A percentile compares a stretch with the other conserved stretches of the same genome.
phyloP scores from a whole-genome alignment of 1,140 invertebrate species.

The Papilio machaon region DNA sequence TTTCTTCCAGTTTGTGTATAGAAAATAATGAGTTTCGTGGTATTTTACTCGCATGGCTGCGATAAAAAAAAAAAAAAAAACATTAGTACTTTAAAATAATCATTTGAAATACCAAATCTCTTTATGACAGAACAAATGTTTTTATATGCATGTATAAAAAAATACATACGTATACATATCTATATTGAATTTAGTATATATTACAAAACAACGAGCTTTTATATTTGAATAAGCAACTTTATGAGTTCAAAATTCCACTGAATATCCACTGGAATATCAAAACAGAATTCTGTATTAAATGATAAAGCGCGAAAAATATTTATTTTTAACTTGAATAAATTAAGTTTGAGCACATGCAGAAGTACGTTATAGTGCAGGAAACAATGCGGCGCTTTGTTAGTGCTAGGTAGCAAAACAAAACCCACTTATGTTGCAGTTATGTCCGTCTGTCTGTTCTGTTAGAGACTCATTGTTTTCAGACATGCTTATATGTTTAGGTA shows the following conservation, averaged over 20 bases:
- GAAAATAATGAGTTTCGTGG: too few relatives aligned
- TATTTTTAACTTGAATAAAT: conserved; percentile 28
- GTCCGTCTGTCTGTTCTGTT: conserved; percentile 10
- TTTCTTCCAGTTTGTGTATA: too few relatives aligned
- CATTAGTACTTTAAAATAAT: too few relatives aligned
- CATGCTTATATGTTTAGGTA: background rate
- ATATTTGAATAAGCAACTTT: too few relatives aligned
- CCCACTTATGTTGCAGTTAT: conserved; percentile 24
- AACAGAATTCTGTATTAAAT: background rate
- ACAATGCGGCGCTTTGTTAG: conserved; percentile 24
- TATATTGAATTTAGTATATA: too few relatives aligned
- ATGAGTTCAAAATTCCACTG: too few relatives aligned
- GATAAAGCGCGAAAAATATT: conserved; percentile 8
- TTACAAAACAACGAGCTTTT: too few relatives aligned
- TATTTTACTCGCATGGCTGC: too few relatives aligned
- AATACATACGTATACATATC: too few relatives aligned
- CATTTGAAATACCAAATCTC: too few relatives aligned
- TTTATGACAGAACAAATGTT: background rate
- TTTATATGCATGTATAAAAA: background rate
- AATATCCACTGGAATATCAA: background rate
- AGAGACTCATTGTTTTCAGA: conserved; percentile 3
- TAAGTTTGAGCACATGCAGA: conserved; percentile 23
- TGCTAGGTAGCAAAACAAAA: conserved; percentile 24
- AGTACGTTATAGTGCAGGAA: conserved; percentile 3
- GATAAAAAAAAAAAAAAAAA: too few relatives aligned